A percentile compares a stretch with the other conserved stretches of the same genome.
Evolutionary conservation across 2,797 vertebrate genomes (phyloP).

Genomic region (Craterocephalus amniculus): DNA sequence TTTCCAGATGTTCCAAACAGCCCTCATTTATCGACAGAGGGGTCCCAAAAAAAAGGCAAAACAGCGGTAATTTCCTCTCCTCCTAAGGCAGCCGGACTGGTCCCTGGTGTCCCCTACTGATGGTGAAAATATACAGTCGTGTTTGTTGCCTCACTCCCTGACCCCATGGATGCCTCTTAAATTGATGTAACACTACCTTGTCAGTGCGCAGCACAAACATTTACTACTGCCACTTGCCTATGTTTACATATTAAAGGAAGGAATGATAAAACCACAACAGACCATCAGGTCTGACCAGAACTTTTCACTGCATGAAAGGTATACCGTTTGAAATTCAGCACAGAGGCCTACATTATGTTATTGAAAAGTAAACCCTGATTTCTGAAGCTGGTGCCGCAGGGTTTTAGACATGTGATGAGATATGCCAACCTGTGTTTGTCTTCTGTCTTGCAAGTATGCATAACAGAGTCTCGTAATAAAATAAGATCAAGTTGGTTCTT

Average conservation of each 20-base stretch:
- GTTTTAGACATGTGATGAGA: conserved; percentile 22
- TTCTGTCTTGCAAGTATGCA: conserved; percentile 5
- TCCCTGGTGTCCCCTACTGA: conserved; percentile 30
- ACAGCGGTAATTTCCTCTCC: conserved; percentile 47
- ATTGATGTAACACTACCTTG: conserved; percentile 42
- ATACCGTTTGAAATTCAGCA: conserved; percentile 28
- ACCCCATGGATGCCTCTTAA: conserved; percentile 24
- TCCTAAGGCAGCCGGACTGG: conserved; percentile 34
- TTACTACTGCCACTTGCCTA: neutral
- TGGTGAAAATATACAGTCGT: conserved; percentile 42
- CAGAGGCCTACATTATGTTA: conserved; percentile 15
- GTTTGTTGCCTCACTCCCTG: conserved; percentile 25
- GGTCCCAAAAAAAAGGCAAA: conserved; percentile 38
- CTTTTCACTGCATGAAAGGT: conserved; percentile 23
- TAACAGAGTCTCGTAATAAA: conserved; percentile 10
- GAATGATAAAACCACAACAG: conserved; percentile 17
- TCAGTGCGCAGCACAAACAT: conserved; percentile 15
- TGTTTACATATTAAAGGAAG: conserved; percentile 32
- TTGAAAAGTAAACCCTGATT: conserved; percentile 40
- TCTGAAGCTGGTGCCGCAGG: neutral
- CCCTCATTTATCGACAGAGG: conserved; percentile 43
- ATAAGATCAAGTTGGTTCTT: conserved; percentile 7
- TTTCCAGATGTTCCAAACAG: conserved; percentile 75
- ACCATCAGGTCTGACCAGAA: conserved; percentile 9
- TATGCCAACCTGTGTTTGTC: conserved; percentile 1